Conservation (phyloP, 1,140 invertebrate species). For the Zaprionus ornatus region DNA sequence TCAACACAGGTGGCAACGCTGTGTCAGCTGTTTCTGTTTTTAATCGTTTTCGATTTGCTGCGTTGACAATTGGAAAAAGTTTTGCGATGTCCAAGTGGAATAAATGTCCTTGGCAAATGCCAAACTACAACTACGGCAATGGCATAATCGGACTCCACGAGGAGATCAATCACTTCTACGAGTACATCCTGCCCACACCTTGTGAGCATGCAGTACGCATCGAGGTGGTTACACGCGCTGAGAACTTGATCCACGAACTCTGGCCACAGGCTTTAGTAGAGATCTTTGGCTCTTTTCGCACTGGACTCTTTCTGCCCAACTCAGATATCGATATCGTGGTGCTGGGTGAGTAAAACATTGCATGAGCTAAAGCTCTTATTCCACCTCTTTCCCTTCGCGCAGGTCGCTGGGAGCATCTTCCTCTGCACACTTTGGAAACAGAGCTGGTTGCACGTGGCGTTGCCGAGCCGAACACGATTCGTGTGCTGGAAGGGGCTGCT, state of each 20-base stretch:
- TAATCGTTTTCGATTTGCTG: neutral
- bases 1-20: slow-evolving; percentile 11
- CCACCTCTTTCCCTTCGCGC: neutral
- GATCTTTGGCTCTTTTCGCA: slow-evolving; percentile 97
- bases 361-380: no score
- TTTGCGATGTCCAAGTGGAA: slow-evolving; percentile 89
- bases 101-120: slow-evolving; percentile 93
- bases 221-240: slow-evolving; percentile 93
- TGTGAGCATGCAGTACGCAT: slow-evolving; percentile 93
- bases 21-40: slow-evolving; percentile 12
- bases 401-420: slow-evolving; percentile 96
- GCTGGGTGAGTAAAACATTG: slow-evolving; percentile 90
- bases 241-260: slow-evolving; percentile 91
- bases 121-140: slow-evolving; percentile 88
- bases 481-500: slow-evolving; percentile 97
- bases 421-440: slow-evolving; percentile 94
- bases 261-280: slow-evolving; percentile 96
- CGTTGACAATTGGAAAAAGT: slow-evolving; percentile 65
- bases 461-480: slow-evolving; percentile 92
- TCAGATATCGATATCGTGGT: slow-evolving; percentile 99
- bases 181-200: slow-evolving; percentile 94
- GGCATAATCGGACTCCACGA: slow-evolving; percentile 94
- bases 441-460: slow-evolving; percentile 94
- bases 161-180: slow-evolving; percentile 97
- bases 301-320: slow-evolving; percentile 96